Base-by-base conservation (phyloP, 2,113 vertebrate species). In the Coracopsis vasa region DNA sequence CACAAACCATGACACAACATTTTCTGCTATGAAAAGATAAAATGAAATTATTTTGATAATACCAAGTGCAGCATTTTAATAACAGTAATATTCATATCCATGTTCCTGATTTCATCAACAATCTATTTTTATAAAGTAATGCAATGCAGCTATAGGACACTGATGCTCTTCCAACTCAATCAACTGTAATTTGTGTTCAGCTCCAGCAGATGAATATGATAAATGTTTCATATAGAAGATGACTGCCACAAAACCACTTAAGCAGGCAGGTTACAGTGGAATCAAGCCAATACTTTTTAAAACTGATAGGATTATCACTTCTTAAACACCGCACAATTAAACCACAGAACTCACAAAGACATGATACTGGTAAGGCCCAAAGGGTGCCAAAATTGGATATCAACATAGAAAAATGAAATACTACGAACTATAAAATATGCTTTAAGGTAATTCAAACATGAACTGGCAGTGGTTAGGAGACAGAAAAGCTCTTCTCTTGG, bases 201-300 rank as follows among this genome's bases (percentile, higher is more conserved):
- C 62, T 92, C 41, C 62, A 78, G 39, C 44, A 72, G 48, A 20
- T 73, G 66, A 92, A 79, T 61, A 47, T 27, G 21, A 0, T 31
- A 75, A 90, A 48, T 60, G 72, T 72, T 91, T 85, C 33, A 37
- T 65, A n/a, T 6, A 42, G 60, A 83, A 56, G 39, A 50, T 61
- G 80, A 94, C 28, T 84, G 61, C 53, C 84, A 87, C 82, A 88
- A 93, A 96, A 80, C 33, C 69, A 86, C 82, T 90, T 74, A 86
- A 47, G 62, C 53, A 82, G 42, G 42, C 53, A 58, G 45, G 91
- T 65, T 42, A 65, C 28, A 77, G n/a, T 62, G 66, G 66, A 93
- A 82, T 67, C 13, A 31, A 86, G 71, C 45, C 81, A 97, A 80
- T 41, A 70, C 11, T 62, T 71, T 64, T 74, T 47, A 54, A 80